phyloP scores from a whole-genome alignment of 2,888 invertebrate genomes.

The Eupeodes latifasciatus region DNA sequence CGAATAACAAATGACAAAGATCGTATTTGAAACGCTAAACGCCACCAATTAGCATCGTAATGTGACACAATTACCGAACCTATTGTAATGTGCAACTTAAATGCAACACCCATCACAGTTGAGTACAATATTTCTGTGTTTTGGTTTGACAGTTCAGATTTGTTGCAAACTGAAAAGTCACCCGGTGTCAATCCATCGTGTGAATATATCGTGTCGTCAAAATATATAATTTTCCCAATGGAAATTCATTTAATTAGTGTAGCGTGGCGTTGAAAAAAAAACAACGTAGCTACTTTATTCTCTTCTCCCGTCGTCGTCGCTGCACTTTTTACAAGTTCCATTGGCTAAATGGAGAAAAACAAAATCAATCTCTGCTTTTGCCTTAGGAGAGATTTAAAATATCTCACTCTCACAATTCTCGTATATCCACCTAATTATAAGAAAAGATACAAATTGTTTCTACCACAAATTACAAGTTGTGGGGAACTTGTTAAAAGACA shows the following conservation, averaged over 20 bases:
- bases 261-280: conserved; percentile 50
- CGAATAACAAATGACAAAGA: background rate
- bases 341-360: background rate
- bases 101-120: conserved; percentile 36
- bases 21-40: conserved; percentile 51
- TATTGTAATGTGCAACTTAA: conserved; percentile 66
- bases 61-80: conserved; percentile 65
- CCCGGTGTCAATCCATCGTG: conserved; percentile 11
- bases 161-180: background rate
- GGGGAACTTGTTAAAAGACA: conserved; percentile 45
- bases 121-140: background rate
- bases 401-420: conserved; percentile 60
- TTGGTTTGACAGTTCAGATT: background rate
- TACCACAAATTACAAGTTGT: conserved; percentile 43
- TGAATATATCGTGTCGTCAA: background rate
- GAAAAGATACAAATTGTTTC: conserved; percentile 50
- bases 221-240: conserved; percentile 31
- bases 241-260: conserved; percentile 69
- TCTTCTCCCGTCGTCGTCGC: background rate
- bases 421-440: conserved; percentile 26
- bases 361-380: conserved; percentile 12
- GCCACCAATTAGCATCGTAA: conserved; percentile 69
- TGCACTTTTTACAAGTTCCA: background rate
- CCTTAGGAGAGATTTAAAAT: conserved; percentile 28
- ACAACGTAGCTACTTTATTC: background rate